phyloP scores from a whole-genome alignment of 2,113 vertebrate species.

The Oncorhynchus gorbuscha region DNA sequence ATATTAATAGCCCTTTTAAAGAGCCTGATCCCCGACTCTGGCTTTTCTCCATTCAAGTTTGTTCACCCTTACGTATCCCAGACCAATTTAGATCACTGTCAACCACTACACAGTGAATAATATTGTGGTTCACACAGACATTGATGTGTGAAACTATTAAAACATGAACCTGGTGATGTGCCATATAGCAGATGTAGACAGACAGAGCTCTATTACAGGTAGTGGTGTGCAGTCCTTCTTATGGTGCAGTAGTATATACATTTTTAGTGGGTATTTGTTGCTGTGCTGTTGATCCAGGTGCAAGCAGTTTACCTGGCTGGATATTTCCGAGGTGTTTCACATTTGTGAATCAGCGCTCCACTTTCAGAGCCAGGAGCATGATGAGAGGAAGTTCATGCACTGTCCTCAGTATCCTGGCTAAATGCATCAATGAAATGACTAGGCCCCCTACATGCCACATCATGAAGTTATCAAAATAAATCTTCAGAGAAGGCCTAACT shows the following conservation, averaged over 20 bases:
- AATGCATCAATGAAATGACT: no score
- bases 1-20: constrained; percentile 63
- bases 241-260: no score
- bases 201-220: no score
- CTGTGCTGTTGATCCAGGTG: constrained; percentile 8
- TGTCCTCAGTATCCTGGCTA: constrained; percentile 9
- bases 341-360: constrained; percentile 75
- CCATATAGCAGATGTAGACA: no score
- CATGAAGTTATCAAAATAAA: no score
- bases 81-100: constrained; percentile 37
- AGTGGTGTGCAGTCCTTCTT: no score
- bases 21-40: constrained; percentile 45
- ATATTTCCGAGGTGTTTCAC: constrained; percentile 55
- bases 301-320: constrained; percentile 7
- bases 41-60: constrained; percentile 42
- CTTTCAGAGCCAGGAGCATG: constrained; percentile 55
- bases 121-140: no score
- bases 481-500: no score
- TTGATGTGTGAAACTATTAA: no score
- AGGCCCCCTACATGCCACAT: no score
- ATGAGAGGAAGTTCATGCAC: constrained; percentile 72
- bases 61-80: constrained; percentile 24
- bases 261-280: no score
- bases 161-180: no score
- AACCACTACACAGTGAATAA: not conserved